phyloP scores from a whole-genome alignment of 2,113 vertebrate species.

The Eudyptes chrysolophus region DNA sequence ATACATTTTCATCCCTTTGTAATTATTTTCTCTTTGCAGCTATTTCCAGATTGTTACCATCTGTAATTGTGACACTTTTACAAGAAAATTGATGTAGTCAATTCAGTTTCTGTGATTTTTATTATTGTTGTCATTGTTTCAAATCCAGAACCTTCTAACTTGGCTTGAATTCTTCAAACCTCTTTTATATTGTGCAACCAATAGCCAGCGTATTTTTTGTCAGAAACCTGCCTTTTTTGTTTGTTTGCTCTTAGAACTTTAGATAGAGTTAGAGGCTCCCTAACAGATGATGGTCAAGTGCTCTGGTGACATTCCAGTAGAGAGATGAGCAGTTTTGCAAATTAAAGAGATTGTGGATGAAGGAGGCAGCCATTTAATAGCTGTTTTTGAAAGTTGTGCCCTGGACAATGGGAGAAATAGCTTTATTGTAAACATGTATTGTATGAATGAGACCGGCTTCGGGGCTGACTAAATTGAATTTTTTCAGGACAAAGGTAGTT shows the following conservation, averaged over 20 bases:
- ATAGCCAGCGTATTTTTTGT: conserved; percentile 38
- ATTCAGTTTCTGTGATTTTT: conserved; percentile 66
- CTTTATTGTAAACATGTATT: conserved; percentile 45
- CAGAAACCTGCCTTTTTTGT: conserved; percentile 1
- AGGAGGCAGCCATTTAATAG: conserved; percentile 47
- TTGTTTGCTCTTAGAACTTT: conserved; percentile 48
- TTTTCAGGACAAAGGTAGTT: conserved; percentile 11
- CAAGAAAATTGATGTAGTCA: conserved; percentile 59
- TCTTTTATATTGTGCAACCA: conserved; percentile 60
- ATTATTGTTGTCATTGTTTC: conserved; percentile 61
- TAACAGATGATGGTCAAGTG: conserved; percentile 48
- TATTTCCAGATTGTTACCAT: conserved; percentile 75
- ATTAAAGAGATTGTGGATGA: conserved; percentile 43
- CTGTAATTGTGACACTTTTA: conserved; percentile 71
- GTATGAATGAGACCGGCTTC: background rate
- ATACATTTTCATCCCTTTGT: conserved; percentile 65
- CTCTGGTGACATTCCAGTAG: conserved; percentile 36
- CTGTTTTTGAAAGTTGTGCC: conserved; percentile 56
- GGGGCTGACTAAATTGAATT: conserved; percentile 1
- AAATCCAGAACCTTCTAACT: conserved; percentile 71
- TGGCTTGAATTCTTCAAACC: conserved; percentile 49
- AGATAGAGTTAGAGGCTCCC: conserved; percentile 12
- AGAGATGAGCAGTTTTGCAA: conserved; percentile 55
- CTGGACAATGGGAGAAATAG: conserved; percentile 59
- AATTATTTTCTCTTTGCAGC: conserved; percentile 74